Percentiles rank a stretch among this genome's conserved stretches.
Conservation (phyloP, 2,888 invertebrate genomes). For the Drosophila mimica region DNA sequence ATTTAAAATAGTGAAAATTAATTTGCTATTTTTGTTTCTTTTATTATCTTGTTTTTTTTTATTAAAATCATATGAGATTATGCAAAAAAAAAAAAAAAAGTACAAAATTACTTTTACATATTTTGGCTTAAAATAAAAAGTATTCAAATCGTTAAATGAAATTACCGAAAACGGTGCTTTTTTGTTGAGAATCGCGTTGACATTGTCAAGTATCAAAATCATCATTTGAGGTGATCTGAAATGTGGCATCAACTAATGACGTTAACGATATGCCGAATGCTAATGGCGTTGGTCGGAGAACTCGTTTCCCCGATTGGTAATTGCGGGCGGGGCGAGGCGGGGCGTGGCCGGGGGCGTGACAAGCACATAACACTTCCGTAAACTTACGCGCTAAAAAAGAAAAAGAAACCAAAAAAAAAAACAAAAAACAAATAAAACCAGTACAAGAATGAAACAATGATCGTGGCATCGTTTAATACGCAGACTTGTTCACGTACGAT, state of each 20-base stretch:
- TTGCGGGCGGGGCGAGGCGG: conserved; percentile 29
- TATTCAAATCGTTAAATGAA: neutral
- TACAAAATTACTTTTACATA: neutral
- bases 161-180: neutral
- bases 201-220: conserved; percentile 37
- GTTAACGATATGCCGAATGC: conserved; percentile 51
- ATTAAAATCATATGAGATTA: neutral
- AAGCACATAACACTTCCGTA: conserved; percentile 51
- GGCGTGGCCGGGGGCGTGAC: conserved; percentile 43
- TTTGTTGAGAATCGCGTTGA: conserved; percentile 20
- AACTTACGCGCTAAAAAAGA: conserved; percentile 47
- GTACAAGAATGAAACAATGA: conserved; percentile 59
- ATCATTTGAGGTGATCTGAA: conserved; percentile 43
- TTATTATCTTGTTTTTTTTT: neutral
- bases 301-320: conserved; percentile 54
- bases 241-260: conserved; percentile 68
- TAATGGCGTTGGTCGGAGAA: conserved; percentile 46
- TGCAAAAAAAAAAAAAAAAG: neutral
- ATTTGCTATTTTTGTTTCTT: rapidly evolving
- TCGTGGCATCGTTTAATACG: conserved; percentile 53
- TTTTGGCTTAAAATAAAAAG: neutral
- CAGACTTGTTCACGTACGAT: conserved; percentile 26
- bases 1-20: neutral
- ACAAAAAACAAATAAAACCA: conserved; percentile 33
- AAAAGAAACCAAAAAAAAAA: neutral